Conservation (phyloP, 1,140 invertebrate genomes). For the Mycetomoellerius zeteki region DNA sequence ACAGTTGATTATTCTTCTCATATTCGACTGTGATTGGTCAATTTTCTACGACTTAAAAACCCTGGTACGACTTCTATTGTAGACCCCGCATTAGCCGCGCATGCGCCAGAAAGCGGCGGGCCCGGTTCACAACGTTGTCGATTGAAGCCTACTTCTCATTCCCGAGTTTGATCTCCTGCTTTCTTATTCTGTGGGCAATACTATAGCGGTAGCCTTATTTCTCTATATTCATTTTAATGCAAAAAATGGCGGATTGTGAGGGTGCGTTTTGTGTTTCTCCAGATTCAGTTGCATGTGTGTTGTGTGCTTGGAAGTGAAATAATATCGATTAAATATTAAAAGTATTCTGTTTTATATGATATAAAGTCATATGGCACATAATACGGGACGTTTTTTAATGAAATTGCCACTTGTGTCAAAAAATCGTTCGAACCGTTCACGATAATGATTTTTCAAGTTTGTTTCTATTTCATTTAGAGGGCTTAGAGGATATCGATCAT, state of each 20-base stretch:
- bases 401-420: slow-evolving; percentile 26
- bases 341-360: background rate
- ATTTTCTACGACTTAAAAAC: too few species aligned
- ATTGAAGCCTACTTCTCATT: too few species aligned
- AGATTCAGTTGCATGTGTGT: slow-evolving; percentile 60
- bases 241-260: slow-evolving; percentile 86
- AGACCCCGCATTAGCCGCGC: too few species aligned
- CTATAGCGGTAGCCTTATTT: slow-evolving; percentile 20
- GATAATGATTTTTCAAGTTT: slow-evolving; percentile 70
- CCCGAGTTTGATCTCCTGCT: too few species aligned
- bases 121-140: too few species aligned
- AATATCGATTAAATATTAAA: slow-evolving; percentile 41
- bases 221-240: slow-evolving; percentile 75
- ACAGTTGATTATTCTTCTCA: too few species aligned
- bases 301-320: slow-evolving; percentile 3
- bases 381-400: background rate
- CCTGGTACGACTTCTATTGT: too few species aligned
- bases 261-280: slow-evolving; percentile 83
- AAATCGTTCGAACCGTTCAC: slow-evolving; percentile 34
- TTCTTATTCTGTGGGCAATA: too few species aligned
- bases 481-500: slow-evolving; percentile 75
- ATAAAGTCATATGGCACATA: background rate
- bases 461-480: slow-evolving; percentile 76
- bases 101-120: too few species aligned
- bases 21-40: too few species aligned